phyloP scores from a whole-genome alignment of 2,113 vertebrate genomes.

The Silurus meridionalis region DNA sequence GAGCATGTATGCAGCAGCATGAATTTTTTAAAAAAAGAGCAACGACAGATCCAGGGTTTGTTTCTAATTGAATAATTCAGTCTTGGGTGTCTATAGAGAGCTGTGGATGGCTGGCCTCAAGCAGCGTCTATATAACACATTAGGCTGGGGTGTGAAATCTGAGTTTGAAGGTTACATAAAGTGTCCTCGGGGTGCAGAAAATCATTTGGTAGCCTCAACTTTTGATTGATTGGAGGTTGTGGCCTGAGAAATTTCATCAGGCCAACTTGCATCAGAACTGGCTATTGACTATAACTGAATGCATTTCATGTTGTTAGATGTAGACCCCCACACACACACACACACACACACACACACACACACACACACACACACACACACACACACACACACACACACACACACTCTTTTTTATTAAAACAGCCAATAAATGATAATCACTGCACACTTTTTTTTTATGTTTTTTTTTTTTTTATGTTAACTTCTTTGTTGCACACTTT shows the following conservation, averaged over 20 bases:
- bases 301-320: constrained; percentile 2
- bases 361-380: too few relatives aligned
- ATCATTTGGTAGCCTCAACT: constrained; percentile 37
- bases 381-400: too few relatives aligned
- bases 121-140: constrained; percentile 46
- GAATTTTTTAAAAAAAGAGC: background rate
- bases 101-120: constrained; percentile 49
- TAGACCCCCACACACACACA: too few relatives aligned
- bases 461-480: too few relatives aligned
- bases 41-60: constrained; percentile 35
- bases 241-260: background rate
- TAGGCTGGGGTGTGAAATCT: constrained; percentile 42
- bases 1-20: background rate
- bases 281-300: constrained; percentile 15
- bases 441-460: too few relatives aligned
- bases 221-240: constrained; percentile 48
- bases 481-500: too few relatives aligned
- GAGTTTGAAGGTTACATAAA: constrained; percentile 50
- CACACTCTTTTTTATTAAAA: too few relatives aligned
- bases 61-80: constrained; percentile 53
- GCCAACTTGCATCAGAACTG: constrained; percentile 5
- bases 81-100: constrained; percentile 48
- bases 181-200: constrained; percentile 35
- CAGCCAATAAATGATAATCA: too few relatives aligned
- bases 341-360: too few relatives aligned